Evolutionary conservation across 2,888 invertebrate genomes (phyloP), one percentile per base, ranked within the genome.

Genomic region (Anticlea derivata): DNA sequence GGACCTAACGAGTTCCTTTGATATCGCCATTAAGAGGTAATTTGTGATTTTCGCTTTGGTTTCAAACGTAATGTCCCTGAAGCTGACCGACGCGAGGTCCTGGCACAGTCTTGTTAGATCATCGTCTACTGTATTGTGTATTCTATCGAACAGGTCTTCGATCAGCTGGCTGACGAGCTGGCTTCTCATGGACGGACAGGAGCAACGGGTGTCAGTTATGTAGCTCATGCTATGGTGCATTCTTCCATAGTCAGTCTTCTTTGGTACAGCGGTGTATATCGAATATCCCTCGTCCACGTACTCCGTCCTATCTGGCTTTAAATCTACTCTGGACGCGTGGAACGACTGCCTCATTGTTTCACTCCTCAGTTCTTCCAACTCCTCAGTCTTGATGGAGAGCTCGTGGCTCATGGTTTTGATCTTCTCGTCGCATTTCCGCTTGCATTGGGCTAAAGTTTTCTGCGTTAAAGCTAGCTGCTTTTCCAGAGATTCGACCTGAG

Each of bases 401-500:
- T 94, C 93, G 67, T 93, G 92, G 57, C 92, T 91, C 26, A 93
- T 76, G 2, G 91, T 91, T 48, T 92, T 92, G 10, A 92, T 82
- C 57, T 91, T 92, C 55, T 93, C 92, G 47, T 91, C 92, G 53
- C 89, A 91, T 50, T 89, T 90, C 60, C 87, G 85, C 62, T 91
- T 86, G 68, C 88, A 92, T 57, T 90, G 86, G n/a, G 86, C 85
- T 61, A 94, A 75, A 50, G 92, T 90, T 62, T 87, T 80, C 48
- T 92, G 90, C 49, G 94, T 83, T 55, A 92, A 83, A 45, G 85
- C 71, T 60, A 94, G 80, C 81, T 92, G 92, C 66, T 90, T 85
- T 75, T 92, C 93, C 67, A 93, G 80, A 62, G 92, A 93, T 77
- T 92, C 91, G 20, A 91, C 91, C 91, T 91, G 89, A 78, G 88